Base-by-base conservation (phyloP, 2,888 invertebrate species). In the Lasioglossum villosulum region DNA sequence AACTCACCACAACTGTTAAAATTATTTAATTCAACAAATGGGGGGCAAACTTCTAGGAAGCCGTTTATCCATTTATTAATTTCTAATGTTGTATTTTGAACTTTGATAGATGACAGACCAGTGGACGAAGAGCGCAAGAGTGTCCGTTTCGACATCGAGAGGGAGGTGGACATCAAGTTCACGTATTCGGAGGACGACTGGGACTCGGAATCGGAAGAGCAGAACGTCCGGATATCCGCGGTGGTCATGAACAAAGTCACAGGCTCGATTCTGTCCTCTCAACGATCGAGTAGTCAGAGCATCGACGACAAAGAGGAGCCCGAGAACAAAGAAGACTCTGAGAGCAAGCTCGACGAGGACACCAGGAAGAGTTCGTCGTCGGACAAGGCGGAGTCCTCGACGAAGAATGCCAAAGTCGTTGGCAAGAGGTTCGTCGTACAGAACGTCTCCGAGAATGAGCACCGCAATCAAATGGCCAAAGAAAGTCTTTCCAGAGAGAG, bases 61-160 rank as follows among this genome's bases (percentile, higher is more conserved):
- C 12, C 8, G 8, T 37, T 37, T 37, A 23, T 5, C 5, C 23
- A 52, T 23, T 52, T 52, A 52, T 23, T 52, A 16, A 4, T 45
- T 16, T 16, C 45, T 45, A 45, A 45, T 4, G 1, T 16, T 45
- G 45, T 16, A 45, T 45, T 45, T 45, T 4, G 16, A 45, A 80
- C n/a, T 56, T 70, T 6, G 6, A 19, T 66, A 95, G 95, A 95
- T 75, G 94, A 95, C 82, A 93, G 92, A 82, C 94, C 92, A 89
- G 96, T 96, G 84, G 98, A 98, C 84, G 98, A 97, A 56, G 97
- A 98, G 82, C 97, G 97, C 84, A 98, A 98, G 93, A 97, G 97
- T 93, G 98, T 98, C 0, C 95, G 97, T 14, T 97, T 97, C 90
- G 97, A 96, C 93, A 94, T 97, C 80, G 95, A 96, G 78, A 95